Percentiles rank a stretch among this genome's conserved stretches.
Conservation (phyloP, 2,113 vertebrate species). For the Myotis yumanensis region DNA sequence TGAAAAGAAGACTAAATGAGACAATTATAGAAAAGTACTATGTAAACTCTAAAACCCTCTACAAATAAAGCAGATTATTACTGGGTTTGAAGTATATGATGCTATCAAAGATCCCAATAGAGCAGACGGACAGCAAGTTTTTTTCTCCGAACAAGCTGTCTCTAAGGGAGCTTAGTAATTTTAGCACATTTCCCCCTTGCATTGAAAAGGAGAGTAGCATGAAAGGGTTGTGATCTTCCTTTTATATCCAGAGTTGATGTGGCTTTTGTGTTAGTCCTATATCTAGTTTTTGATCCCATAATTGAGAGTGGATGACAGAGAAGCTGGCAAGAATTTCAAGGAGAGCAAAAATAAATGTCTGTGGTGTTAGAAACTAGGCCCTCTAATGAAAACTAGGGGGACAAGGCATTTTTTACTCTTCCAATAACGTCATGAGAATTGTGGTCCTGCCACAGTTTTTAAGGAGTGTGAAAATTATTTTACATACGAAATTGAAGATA, state of each 20-base stretch:
- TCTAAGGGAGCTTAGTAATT: not conserved
- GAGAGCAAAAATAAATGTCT: not conserved
- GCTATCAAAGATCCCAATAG: not conserved
- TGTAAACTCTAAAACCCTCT: not conserved
- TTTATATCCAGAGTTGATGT: not conserved
- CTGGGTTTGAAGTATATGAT: not conserved
- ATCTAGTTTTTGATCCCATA: not conserved
- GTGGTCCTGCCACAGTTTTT: not conserved
- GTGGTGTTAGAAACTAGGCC: not conserved
- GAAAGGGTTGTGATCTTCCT: not conserved
- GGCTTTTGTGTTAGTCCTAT: not conserved
- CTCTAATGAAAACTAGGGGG: not conserved
- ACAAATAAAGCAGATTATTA: constrained; percentile 3
- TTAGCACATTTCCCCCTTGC: not conserved
- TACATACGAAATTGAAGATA: not conserved
- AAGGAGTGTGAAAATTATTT: not conserved
- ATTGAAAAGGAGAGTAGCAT: not conserved
- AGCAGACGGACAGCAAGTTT: not conserved
- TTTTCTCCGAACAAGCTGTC: not conserved
- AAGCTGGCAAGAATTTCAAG: constrained; percentile 18
- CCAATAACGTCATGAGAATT: not conserved
- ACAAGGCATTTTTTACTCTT: not conserved
- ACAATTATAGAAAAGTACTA: not conserved
- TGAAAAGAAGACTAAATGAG: not conserved
- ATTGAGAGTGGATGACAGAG: not conserved